Base-by-base conservation (phyloP, 2,113 vertebrate genomes). In the human region DNA sequence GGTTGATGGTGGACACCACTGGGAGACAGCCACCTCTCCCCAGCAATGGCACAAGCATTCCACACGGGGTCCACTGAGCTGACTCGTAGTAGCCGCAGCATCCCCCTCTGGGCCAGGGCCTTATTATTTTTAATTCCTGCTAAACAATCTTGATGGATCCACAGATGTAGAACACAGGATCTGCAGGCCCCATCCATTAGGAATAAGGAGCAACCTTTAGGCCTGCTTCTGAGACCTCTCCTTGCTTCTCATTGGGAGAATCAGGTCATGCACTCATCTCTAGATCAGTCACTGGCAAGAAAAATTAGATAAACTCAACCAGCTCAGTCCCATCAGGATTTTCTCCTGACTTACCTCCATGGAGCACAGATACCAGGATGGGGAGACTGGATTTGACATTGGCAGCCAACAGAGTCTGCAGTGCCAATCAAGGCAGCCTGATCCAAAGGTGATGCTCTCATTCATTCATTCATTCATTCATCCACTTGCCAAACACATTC, bases 1-100 rank as follows among this genome's bases (percentile, higher is more conserved):
- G 64, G 90, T 80, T 96, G 94, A 86, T 96, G 80, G 93, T 40
- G 64, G 80, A 25, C 70, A 90, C 94, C 92, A 23, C 48, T 40
- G 45, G 87, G 64, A 76, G 38, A 35, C 22, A 18, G 22, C 45
- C 76, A 32, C n/a, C 0, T 35, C n/a, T 40, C 84, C 59, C 57
- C 38, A 20, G 25, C n/a, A 8, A 0, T 5, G 57, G 38, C 92
- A 48, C 16, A 14, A 2, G 18, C 11, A 8, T 25, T 43, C 50
- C 57, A 27, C 35, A 0, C 0, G 35, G 66, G 10, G 10, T 40
- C 48, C n/a, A 16, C 0, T 14, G 43, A 68, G 52, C 45, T 38
- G 48, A 66, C 30, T n/a, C 30, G 64, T 80, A 40, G 12, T 23
- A 8, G 1, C 3, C 22, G 76, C 10, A 17, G 18, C 20, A 7